Percentiles rank a stretch among this genome's conserved stretches.
Conservation (phyloP, 92 coral and sea anemone species). For the Virgularia gustaviana region DNA sequence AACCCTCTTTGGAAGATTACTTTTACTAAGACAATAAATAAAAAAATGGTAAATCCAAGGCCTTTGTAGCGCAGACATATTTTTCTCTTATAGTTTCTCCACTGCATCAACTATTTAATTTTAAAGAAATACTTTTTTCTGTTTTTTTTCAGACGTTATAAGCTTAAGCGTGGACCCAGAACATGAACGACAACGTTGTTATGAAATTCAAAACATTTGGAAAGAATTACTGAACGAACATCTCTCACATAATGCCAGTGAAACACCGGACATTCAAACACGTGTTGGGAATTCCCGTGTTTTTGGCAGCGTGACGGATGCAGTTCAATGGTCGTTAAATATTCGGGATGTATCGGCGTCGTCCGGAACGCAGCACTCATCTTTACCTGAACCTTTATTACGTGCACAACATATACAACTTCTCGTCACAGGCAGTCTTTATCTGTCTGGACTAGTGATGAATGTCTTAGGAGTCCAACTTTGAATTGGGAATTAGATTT, state of each 20-base stretch:
- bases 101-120: neutral
- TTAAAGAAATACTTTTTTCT: neutral
- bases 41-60: no score
- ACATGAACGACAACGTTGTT: neutral
- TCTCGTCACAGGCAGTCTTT: constrained; percentile 81
- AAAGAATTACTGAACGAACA: neutral
- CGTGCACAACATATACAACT: constrained; percentile 70
- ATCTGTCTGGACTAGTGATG: constrained; percentile 74
- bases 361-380: constrained; percentile 44
- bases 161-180: neutral
- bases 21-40: no score
- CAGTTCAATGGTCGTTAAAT: constrained; percentile 70
- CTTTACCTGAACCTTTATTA: constrained; percentile 63
- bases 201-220: constrained; percentile 6
- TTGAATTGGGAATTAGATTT: constrained; percentile 53
- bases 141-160: constrained; percentile 1
- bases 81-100: no score
- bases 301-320: constrained; percentile 83
- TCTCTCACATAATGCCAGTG: neutral
- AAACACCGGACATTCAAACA: neutral
- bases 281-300: constrained; percentile 56
- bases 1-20: no score
- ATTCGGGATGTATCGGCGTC: constrained; percentile 67
- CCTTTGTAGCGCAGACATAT: no score
- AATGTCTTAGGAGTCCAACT: constrained; percentile 74